Evolutionary conservation across 1,140 invertebrate species (phyloP), one percentile per base, ranked within the genome.

Genomic region (Panagrolaimus sp.): DNA sequence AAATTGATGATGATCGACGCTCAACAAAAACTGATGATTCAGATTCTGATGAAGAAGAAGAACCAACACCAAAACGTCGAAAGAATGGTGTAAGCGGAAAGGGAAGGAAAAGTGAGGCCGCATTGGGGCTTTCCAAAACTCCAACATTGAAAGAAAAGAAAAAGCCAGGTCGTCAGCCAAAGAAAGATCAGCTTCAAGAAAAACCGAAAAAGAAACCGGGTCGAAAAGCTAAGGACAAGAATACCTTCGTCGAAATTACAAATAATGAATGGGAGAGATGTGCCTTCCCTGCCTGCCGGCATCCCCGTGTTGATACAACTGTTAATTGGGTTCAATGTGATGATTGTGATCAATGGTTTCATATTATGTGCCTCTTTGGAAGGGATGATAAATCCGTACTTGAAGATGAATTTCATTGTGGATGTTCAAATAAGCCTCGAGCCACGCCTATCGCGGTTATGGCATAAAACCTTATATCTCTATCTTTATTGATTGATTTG

Each of bases 261-360:
- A 58, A 58, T 10, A 38, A 38, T 38, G 52, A 58, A 12, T 58
- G 52, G 52, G 52, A 58, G 5, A n/a, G 10, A 28, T 58, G 52
- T 17, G 12, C 52, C 15, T 14, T 58, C 10, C 52, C 52, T 2
- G 10, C 14, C 1, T 58, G 52, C 17, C 21, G 21, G 21, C 52
- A 58, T 21, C 52, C 52, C 15, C 52, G 21, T 28, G 28, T 58
- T 17, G 52, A 58, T 21, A 58, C 52, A 21, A 58, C 52, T 1
- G 52, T 58, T 28, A 58, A 21, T 8, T 58, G 52, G 52, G 28
- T 58, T 12, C 52, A 58, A 17, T 58, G 52, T 28, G 52, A 58
- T 17, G n/a, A 58, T 17, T 58, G 52, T 17, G 15, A n/a, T 28
- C 12, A 58, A 28, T 58, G 52, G 52, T 58, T 21, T 28, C 52